Percentiles rank a stretch among this genome's conserved stretches.
phyloP scores from a whole-genome alignment of 2,113 vertebrate species.

The Pygoscelis antarcticus region DNA sequence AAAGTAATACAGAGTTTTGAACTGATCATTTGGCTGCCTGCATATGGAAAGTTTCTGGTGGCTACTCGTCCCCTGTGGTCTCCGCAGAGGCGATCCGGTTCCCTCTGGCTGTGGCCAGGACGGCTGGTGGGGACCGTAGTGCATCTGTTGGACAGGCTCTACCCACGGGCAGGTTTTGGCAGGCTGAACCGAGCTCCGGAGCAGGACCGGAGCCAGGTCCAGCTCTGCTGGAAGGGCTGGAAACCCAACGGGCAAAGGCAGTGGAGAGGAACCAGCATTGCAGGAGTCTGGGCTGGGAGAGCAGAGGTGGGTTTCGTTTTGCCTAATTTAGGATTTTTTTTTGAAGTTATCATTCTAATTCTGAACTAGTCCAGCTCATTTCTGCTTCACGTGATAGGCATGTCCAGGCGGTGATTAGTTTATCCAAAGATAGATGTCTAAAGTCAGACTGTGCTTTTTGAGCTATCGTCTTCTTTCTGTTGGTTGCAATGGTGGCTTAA shows the following conservation, averaged over 20 bases:
- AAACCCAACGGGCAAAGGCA: background rate
- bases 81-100: rapidly evolving
- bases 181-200: background rate
- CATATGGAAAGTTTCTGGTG: background rate
- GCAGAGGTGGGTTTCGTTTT: background rate
- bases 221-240: background rate
- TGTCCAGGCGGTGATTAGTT: background rate
- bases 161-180: background rate
- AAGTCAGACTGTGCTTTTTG: background rate
- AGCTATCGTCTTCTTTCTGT: background rate
- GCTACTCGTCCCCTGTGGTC: background rate
- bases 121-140: background rate
- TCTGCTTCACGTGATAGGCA: background rate
- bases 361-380: background rate
- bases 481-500: background rate
- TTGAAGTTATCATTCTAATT: background rate
- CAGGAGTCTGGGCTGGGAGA: background rate
- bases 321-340: background rate
- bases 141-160: background rate
- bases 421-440: background rate
- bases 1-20: background rate
- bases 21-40: background rate
- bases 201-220: background rate
- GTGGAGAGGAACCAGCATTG: background rate
- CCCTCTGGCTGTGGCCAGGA: background rate